A percentile compares a stretch with the other conserved stretches of the same genome.
These are phyloP conservation scores for Metaphire vulgaris DNA, from an alignment of 1,140 invertebrate genomes.

Conservation along the genomic window DNA sequence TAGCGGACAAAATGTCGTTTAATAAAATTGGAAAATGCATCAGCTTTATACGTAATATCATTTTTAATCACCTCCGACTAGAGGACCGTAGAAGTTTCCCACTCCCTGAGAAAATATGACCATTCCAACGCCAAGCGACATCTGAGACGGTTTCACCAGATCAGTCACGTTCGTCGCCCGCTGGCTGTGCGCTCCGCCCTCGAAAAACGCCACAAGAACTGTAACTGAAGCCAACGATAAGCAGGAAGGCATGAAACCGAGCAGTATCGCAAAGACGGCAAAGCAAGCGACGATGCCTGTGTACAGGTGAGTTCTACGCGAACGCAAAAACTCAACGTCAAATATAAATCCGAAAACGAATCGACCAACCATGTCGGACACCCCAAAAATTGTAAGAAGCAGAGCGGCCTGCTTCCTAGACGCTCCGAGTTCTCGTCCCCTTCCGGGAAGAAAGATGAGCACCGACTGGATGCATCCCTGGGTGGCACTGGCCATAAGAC, in stretches of 20 bases:
- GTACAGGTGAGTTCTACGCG: not conserved
- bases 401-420: slow-evolving; percentile 3
- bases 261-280: not conserved
- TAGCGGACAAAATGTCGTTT: not conserved
- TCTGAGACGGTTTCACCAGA: not conserved
- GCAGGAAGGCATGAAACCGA: not conserved
- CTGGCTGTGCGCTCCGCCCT: slow-evolving; percentile 16
- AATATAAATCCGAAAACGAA: slow-evolving; percentile 19
- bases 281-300: not conserved
- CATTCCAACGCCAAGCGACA: slow-evolving; percentile 12
- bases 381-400: slow-evolving; percentile 7
- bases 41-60: too few species aligned
- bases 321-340: slow-evolving; percentile 1
- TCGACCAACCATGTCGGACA: slow-evolving; percentile 11
- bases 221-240: not conserved
- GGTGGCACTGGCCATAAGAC: not conserved
- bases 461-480: slow-evolving; percentile 10
- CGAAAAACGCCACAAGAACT: slow-evolving; percentile 1
- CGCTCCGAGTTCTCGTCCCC: not conserved
- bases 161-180: slow-evolving; percentile 17
- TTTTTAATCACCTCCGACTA: not conserved
- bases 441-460: slow-evolving; percentile 8
- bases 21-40: too few species aligned
- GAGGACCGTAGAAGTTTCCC: slow-evolving; percentile 15
- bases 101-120: slow-evolving; percentile 19